Evolutionary conservation across 2,797 vertebrate genomes (phyloP).

Genomic region (Clarias platycephalus): DNA sequence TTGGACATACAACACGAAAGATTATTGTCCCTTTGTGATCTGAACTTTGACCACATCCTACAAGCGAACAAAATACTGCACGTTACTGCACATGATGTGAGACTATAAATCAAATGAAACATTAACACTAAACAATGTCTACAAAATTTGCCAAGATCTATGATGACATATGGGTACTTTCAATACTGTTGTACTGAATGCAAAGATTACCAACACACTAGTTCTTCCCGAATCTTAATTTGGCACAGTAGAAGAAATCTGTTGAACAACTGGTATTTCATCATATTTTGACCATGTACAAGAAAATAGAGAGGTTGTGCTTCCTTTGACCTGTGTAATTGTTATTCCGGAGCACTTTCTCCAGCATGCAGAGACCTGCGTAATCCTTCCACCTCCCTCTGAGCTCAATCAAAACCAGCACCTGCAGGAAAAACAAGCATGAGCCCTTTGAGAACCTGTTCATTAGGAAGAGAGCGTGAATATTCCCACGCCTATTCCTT

Average conservation of each 20-base stretch:
- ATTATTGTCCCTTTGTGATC: neutral
- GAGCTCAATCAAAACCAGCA: slow-evolving; percentile 22
- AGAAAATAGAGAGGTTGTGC: neutral
- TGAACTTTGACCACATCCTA: neutral
- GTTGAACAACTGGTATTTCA: neutral
- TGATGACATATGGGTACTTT: neutral
- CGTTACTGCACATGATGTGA: neutral
- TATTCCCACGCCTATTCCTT: slow-evolving; percentile 5
- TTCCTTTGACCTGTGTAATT: neutral
- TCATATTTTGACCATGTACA: neutral
- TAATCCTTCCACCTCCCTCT: slow-evolving; percentile 18
- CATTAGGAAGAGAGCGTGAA: neutral
- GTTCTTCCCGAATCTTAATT: neutral
- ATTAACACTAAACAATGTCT: neutral
- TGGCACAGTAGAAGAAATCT: neutral
- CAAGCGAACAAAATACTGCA: neutral
- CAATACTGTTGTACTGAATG: neutral
- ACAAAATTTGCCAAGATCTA: neutral
- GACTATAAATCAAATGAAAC: neutral
- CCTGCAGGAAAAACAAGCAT: slow-evolving; percentile 29
- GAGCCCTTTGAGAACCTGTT: slow-evolving; percentile 25
- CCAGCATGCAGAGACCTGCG: slow-evolving; percentile 29
- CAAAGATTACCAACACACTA: neutral
- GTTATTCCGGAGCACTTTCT: slow-evolving; percentile 18
- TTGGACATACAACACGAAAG: neutral